Base-by-base conservation (phyloP, 2,888 invertebrate genomes). In the Cephus pulcher region DNA sequence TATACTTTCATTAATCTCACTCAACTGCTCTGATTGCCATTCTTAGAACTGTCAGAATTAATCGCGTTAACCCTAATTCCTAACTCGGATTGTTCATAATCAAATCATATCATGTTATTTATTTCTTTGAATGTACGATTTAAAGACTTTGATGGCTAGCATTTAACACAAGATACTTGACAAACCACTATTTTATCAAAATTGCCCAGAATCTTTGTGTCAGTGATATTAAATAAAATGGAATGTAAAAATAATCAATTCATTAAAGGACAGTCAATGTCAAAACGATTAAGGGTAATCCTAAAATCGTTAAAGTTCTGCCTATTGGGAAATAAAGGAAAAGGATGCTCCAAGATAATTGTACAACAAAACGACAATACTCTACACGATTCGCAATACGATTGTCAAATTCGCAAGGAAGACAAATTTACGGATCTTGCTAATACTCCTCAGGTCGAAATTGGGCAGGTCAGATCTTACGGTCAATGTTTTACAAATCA, bases 21-120 rank as follows among this genome's bases (percentile, higher is more conserved):
- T 56, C 56, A 23, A 23, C 23, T 56, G 23, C 56, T 9, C 56
- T 23, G 15, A 56, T 23, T 56, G 2, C 2, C 23, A 23, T 56
- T 56, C 4, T 56, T 56, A 56, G 23, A 56, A 23, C 56, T 23
- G 56, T 23, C 56, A 56, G 56, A 56, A 23, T 23, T 56, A 56
- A 56, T 56, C 1, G 23, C 23, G 15, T 56, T 56, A 23, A 56
- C 23, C 56, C 56, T 9, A 9, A 56, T 56, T 23, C 23, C 23
- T 6, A 56, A 56, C 9, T 56, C 23, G 56, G 56, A 56, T 56
- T 56, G 23, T 56, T 23, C 56, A 2, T 56, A 56, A 2, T 68
- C 69, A 34, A 35, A 75, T 79, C 69, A 75, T 75, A 78, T 76
- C 76, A 73, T 73, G 79, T 79, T 79, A 79, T 74, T 78, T 78